Conservation (phyloP, 2,113 vertebrate genomes). For the Mola mola region DNA sequence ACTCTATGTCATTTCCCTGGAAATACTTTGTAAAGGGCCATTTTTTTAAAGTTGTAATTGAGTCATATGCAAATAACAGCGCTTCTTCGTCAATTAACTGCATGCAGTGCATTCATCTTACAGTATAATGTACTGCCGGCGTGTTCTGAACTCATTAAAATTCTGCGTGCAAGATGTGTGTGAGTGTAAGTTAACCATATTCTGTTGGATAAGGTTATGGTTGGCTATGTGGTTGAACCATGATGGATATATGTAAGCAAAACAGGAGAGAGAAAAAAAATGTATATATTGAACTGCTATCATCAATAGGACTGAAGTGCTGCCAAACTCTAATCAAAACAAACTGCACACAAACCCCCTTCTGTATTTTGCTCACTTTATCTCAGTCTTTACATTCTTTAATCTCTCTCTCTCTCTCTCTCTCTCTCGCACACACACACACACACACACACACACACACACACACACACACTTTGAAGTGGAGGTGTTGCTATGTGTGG, state of each 20-base stretch:
- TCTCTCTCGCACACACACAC: slow-evolving; percentile 2
- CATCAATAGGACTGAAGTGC: slow-evolving; percentile 35
- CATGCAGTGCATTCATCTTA: slow-evolving; percentile 23
- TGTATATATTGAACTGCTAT: slow-evolving; percentile 12
- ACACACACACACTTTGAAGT: slow-evolving; percentile 53
- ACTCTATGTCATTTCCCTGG: neutral
- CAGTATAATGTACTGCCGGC: slow-evolving; percentile 15
- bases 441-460: neutral
- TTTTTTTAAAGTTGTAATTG: no score
- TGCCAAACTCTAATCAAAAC: slow-evolving; percentile 34
- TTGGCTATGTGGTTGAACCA: slow-evolving; percentile 34
- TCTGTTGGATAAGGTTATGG: slow-evolving; percentile 17
- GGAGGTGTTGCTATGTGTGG: slow-evolving; percentile 55
- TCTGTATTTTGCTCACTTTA: slow-evolving; percentile 19
- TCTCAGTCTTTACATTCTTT: slow-evolving; percentile 32
- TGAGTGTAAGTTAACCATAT: slow-evolving; percentile 9
- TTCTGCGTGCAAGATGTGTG: neutral
- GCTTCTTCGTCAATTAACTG: no score
- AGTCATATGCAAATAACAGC: slow-evolving; percentile 4
- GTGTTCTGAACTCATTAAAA: slow-evolving; percentile 23
- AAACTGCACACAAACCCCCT: slow-evolving; percentile 17
- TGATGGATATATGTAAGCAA: slow-evolving; percentile 6
- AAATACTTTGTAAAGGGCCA: neutral
- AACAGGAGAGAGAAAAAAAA: slow-evolving; percentile 8
- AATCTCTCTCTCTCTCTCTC: slow-evolving; percentile 14